A percentile compares a stretch with the other conserved stretches of the same genome.
Conservation (phyloP, 37 sponge, comb jelly and placozoan genomes). For the Oscarella lobularis region DNA sequence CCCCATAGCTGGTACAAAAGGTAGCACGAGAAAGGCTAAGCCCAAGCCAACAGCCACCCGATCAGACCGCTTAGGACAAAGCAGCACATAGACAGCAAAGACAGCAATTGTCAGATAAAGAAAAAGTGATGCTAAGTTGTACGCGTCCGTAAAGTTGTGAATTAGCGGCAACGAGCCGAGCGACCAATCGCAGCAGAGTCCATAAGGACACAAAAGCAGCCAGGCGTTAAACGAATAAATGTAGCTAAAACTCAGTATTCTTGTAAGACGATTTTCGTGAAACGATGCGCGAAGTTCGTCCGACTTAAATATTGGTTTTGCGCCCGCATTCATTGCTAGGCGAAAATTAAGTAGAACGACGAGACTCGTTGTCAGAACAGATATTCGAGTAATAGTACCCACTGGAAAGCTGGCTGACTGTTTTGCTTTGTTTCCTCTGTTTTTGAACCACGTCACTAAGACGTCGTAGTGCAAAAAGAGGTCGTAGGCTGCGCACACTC, state of each 20-base stretch:
- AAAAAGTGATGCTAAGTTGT: constrained; percentile 35
- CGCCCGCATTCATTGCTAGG: constrained; percentile 61
- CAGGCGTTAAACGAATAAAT: constrained; percentile 58
- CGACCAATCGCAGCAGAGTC: constrained; percentile 88
- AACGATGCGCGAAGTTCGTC: constrained; percentile 61
- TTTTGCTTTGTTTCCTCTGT: background rate
- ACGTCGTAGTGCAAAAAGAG: constrained; percentile 38
- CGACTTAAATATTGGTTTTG: constrained; percentile 75
- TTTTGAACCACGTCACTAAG: background rate
- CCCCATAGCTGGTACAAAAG: constrained; percentile 74
- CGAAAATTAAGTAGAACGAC: constrained; percentile 31
- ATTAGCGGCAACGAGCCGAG: constrained; percentile 64
- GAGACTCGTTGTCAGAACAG: constrained; percentile 13
- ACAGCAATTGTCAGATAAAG: constrained; percentile 21
- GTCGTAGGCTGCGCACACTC: constrained; percentile 49
- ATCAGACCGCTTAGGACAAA: constrained; percentile 5
- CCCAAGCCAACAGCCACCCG: constrained; percentile 41
- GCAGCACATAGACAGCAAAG: constrained; percentile 9
- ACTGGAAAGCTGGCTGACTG: background rate
- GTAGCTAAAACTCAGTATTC: constrained; percentile 69
- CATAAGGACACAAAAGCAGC: constrained; percentile 64
- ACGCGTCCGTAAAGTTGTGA: constrained; percentile 25
- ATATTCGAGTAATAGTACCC: background rate
- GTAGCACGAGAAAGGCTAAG: constrained; percentile 38
- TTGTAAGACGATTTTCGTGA: constrained; percentile 47